A percentile compares a stretch with the other conserved stretches of the same genome.
Evolutionary conservation across 2,888 invertebrate species (phyloP).

Genomic region (Andrena bucephala): DNA sequence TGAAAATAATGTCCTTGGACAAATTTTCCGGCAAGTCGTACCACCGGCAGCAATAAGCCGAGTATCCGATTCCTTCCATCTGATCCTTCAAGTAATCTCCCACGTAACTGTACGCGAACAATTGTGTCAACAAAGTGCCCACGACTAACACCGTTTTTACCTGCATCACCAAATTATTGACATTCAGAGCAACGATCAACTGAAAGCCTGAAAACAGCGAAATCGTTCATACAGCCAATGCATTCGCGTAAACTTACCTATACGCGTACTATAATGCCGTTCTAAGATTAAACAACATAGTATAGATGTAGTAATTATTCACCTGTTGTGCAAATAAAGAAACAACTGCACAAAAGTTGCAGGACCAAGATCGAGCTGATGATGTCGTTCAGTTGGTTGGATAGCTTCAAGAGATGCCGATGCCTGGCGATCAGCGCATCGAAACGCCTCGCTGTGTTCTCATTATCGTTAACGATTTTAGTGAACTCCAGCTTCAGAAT

Average conservation of each 20-base stretch:
- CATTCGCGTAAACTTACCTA: too few relatives aligned
- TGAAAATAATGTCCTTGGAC: neutral
- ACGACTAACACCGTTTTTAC: slow-evolving; percentile 12
- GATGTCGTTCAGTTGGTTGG: slow-evolving; percentile 55
- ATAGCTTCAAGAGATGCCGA: slow-evolving; percentile 54
- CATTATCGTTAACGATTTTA: neutral
- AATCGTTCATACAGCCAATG: neutral
- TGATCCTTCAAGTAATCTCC: slow-evolving; percentile 32
- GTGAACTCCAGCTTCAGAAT: slow-evolving; percentile 63
- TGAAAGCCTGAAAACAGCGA: slow-evolving; percentile 32
- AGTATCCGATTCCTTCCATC: slow-evolving; percentile 20
- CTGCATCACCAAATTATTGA: neutral
- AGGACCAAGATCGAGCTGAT: slow-evolving; percentile 38
- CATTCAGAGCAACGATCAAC: neutral
- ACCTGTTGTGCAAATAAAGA: slow-evolving; percentile 16
- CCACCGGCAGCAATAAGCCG: slow-evolving; percentile 24
- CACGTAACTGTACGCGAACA: slow-evolving; percentile 40
- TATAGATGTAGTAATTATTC: neutral
- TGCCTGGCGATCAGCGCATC: slow-evolving; percentile 57
- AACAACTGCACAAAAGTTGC: slow-evolving; percentile 10
- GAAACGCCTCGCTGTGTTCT: neutral
- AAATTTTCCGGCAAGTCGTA: slow-evolving; percentile 12
- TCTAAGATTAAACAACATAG: too few relatives aligned
- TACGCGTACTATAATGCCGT: too few relatives aligned
- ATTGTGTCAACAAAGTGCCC: neutral